Evolutionary conservation across 2,113 vertebrate genomes (phyloP).

Genomic region (Argyrosomus japonicus): DNA sequence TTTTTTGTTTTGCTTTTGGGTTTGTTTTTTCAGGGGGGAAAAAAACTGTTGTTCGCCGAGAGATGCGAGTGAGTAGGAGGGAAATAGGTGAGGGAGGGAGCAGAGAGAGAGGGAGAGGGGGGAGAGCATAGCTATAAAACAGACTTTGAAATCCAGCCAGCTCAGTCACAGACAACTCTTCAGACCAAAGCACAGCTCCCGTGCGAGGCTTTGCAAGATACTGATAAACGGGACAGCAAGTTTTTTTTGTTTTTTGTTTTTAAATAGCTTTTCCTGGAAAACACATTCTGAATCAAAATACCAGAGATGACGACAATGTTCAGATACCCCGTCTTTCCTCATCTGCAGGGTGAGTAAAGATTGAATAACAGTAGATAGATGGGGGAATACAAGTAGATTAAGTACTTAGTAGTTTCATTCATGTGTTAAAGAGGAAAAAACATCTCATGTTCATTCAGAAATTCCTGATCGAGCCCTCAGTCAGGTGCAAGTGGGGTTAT

Average conservation of each 20-base stretch:
- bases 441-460: conserved; percentile 1
- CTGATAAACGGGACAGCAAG: conserved; percentile 33
- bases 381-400: no score
- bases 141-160: conserved; percentile 60
- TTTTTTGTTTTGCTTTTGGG: no score
- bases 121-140: conserved; percentile 66
- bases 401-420: neutral
- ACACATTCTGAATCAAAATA: conserved; percentile 17
- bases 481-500: neutral
- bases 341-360: conserved; percentile 82
- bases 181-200: conserved; percentile 43
- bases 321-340: conserved; percentile 80
- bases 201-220: conserved; percentile 7
- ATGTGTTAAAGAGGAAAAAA: neutral
- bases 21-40: neutral
- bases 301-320: conserved; percentile 80
- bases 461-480: neutral
- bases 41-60: neutral
- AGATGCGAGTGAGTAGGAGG: conserved; percentile 28
- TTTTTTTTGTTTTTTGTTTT: neutral
- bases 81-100: conserved; percentile 34
- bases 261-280: conserved; percentile 31
- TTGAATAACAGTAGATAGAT: neutral
- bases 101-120: neutral
- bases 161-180: conserved; percentile 68